These are phyloP conservation scores for Marcusenius ussheri DNA, from an alignment of 2,113 vertebrate species.

Conservation along the genomic window DNA sequence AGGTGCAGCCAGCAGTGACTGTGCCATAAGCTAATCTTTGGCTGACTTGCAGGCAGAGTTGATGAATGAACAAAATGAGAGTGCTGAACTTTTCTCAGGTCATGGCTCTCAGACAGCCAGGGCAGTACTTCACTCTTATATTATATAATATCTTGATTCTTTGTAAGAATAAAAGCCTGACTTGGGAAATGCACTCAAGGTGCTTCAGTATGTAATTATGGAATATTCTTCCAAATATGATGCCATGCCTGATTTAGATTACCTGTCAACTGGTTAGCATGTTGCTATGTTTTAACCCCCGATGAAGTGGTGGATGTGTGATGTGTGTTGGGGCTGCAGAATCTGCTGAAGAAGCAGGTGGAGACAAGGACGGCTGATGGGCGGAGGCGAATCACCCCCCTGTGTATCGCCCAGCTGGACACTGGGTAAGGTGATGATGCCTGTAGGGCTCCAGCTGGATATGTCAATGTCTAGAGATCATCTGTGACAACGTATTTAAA, in stretches of 20 bases:
- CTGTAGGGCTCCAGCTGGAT: neutral
- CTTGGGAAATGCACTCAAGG: neutral
- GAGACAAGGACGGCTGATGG: constrained; percentile 93
- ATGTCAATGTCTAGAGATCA: neutral
- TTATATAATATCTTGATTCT: neutral
- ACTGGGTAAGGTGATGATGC: constrained; percentile 70
- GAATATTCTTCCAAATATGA: neutral
- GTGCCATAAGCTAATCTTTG: neutral
- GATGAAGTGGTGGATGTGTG: neutral
- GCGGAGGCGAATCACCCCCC: constrained; percentile 87
- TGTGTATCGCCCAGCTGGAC: constrained; percentile 97
- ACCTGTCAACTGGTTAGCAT: neutral
- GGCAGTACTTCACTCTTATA: neutral
- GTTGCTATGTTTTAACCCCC: neutral
- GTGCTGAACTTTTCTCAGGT: neutral
- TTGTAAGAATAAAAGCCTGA: neutral
- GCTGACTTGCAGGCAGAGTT: neutral
- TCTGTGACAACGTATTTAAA: neutral
- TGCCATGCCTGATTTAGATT: neutral
- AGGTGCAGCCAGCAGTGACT: constrained; percentile 57
- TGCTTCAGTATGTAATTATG: neutral
- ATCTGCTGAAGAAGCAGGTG: constrained; percentile 96
- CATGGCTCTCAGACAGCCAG: neutral
- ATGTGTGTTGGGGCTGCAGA: constrained; percentile 56
- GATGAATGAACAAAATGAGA: neutral